These are phyloP conservation scores for Charaxes varanes DNA, from an alignment of 1,140 invertebrate species.

Conservation along the genomic window DNA sequence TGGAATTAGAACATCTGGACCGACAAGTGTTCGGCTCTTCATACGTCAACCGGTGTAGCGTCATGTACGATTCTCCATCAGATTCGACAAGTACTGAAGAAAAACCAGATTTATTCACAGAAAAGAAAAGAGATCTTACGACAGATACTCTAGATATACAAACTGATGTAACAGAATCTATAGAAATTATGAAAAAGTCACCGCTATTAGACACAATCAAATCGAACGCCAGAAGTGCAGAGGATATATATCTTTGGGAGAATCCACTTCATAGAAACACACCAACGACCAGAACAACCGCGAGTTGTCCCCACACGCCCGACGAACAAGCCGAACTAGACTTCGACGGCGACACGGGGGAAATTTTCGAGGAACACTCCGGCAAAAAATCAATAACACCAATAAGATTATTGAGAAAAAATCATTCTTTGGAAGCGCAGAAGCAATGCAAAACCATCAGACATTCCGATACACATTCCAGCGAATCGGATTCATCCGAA, in stretches of 20 bases:
- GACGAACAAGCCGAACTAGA: constrained; percentile 82
- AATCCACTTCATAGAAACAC: constrained; percentile 80
- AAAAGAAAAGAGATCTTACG: constrained; percentile 26
- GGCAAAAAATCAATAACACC: constrained; percentile 79
- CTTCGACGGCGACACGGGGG: constrained; percentile 76
- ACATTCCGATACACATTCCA: constrained; percentile 43
- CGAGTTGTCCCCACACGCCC: constrained; percentile 76
- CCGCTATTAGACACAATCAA: constrained; percentile 49
- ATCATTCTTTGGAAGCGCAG: constrained; percentile 51
- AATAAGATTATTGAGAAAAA: constrained; percentile 70
- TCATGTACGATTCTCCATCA: constrained; percentile 57
- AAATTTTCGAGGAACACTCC: constrained; percentile 76
- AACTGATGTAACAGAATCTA: constrained; percentile 29
- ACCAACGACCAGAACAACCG: constrained; percentile 54
- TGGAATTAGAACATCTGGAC: constrained; percentile 88
- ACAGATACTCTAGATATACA: constrained; percentile 32
- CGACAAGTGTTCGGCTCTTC: constrained; percentile 82
- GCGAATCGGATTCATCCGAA: constrained; percentile 54
- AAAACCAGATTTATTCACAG: constrained; percentile 53
- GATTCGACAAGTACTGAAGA: constrained; percentile 61
- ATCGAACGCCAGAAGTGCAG: constrained; percentile 62
- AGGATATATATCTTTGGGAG: constrained; percentile 85
- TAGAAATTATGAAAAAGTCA: constrained; percentile 46
- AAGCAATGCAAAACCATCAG: constrained; percentile 30
- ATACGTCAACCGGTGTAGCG: constrained; percentile 50